Evolutionary conservation across 2,888 invertebrate genomes (phyloP).

Genomic region (Hetaerina titia): DNA sequence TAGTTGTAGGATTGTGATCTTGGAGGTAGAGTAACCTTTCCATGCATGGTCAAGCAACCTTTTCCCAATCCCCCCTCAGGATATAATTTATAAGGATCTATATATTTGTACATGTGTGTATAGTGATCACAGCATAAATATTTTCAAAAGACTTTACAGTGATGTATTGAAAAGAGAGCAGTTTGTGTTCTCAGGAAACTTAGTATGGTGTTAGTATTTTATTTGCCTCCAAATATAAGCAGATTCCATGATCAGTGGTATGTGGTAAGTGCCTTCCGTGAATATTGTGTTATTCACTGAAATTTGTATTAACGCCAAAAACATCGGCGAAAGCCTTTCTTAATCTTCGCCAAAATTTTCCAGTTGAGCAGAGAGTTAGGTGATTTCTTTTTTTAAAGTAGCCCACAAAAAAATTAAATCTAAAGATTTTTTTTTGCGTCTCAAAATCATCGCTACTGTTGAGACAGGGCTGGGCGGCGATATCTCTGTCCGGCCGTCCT

Average conservation of each 20-base stretch:
- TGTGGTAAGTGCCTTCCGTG: background rate
- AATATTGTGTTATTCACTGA: no score
- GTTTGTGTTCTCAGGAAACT: slow-evolving; percentile 41
- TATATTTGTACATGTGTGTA: slow-evolving; percentile 67
- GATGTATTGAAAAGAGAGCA: slow-evolving; percentile 11
- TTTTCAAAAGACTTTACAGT: slow-evolving; percentile 64
- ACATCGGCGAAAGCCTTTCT: no score
- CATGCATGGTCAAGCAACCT: background rate
- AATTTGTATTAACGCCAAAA: no score
- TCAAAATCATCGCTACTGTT: no score
- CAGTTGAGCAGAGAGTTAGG: no score
- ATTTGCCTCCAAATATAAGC: background rate
- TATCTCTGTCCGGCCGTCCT: no score
- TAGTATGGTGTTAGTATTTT: slow-evolving; percentile 40
- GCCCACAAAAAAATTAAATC: no score
- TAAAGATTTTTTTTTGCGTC: no score
- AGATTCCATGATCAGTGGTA: background rate
- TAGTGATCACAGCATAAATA: slow-evolving; percentile 67
- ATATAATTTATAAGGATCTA: slow-evolving; percentile 63
- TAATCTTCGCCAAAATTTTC: no score
- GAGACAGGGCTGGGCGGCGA: no score
- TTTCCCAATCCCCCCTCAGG: slow-evolving; percentile 53
- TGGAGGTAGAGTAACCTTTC: slow-evolving; percentile 29
- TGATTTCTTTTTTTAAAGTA: no score
- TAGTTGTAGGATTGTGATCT: slow-evolving; percentile 51